Conservation (phyloP, 2,888 invertebrate species). For the Fragum whitleyi region DNA sequence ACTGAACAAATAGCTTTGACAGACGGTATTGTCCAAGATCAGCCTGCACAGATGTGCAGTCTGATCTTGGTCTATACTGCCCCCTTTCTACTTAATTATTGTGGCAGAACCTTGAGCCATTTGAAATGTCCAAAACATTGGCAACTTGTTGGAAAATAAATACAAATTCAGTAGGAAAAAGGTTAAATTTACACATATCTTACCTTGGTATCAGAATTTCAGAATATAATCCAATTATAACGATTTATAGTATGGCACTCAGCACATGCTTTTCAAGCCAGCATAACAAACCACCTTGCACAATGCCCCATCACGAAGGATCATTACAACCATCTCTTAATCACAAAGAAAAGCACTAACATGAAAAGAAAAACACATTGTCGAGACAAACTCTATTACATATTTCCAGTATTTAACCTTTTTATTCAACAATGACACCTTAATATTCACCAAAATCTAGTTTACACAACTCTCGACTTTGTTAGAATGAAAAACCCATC, state of each 20-base stretch:
- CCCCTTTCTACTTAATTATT: no score
- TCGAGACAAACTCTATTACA: background rate
- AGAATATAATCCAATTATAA: background rate
- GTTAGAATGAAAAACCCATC: conserved; percentile 22
- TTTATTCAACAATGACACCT: conserved; percentile 4
- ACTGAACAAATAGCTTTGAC: no score
- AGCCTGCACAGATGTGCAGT: no score
- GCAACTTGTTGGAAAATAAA: no score
- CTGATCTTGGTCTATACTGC: no score
- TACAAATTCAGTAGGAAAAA: no score
- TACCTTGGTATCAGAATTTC: background rate
- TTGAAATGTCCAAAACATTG: no score
- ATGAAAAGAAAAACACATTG: background rate
- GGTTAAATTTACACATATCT: no score
- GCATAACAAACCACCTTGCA: conserved; percentile 1
- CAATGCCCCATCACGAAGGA: background rate
- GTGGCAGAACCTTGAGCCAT: no score
- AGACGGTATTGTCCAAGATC: no score
- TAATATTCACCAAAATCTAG: conserved; percentile 5
- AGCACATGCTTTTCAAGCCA: background rate
- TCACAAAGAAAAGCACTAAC: background rate
- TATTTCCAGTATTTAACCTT: conserved; percentile 4
- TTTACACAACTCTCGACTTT: conserved; percentile 28
- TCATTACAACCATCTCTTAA: background rate
- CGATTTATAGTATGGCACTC: background rate